Evolutionary conservation across 2,797 vertebrate species (phyloP).

Genomic region (Cetoscarus ocellatus): DNA sequence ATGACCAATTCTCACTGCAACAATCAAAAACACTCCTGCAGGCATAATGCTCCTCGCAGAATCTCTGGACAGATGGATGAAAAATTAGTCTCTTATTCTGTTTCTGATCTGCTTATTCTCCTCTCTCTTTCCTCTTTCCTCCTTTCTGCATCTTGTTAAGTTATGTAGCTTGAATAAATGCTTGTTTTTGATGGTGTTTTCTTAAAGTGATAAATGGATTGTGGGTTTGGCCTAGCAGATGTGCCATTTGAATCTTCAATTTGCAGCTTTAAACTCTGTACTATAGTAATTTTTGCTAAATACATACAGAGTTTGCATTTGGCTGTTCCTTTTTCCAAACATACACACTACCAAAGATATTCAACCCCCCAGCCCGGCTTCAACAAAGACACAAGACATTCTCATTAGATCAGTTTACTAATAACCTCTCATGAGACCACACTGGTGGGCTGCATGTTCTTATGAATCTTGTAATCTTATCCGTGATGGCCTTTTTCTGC

Average conservation of each 20-base stretch:
- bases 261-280: too few species aligned
- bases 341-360: too few species aligned
- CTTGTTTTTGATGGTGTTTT: conserved; percentile 15
- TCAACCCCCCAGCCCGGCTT: too few species aligned
- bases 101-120: conserved; percentile 31
- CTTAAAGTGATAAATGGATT: conserved; percentile 18
- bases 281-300: too few species aligned
- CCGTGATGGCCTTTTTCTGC: too few species aligned
- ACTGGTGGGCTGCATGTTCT: too few species aligned
- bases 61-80: conserved; percentile 57
- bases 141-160: conserved; percentile 13
- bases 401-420: too few species aligned
- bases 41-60: conserved; percentile 35
- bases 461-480: too few species aligned
- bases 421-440: too few species aligned
- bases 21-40: conserved; percentile 46
- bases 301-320: too few species aligned
- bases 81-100: conserved; percentile 47
- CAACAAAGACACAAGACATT: too few species aligned
- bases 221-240: conserved; percentile 31
- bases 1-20: conserved; percentile 52
- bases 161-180: conserved; percentile 28
- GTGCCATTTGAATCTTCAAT: conserved; percentile 12
- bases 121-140: background rate
- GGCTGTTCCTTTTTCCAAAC: too few species aligned